Base-by-base conservation (phyloP, 2,113 vertebrate genomes). In the Anser cygnoides region DNA sequence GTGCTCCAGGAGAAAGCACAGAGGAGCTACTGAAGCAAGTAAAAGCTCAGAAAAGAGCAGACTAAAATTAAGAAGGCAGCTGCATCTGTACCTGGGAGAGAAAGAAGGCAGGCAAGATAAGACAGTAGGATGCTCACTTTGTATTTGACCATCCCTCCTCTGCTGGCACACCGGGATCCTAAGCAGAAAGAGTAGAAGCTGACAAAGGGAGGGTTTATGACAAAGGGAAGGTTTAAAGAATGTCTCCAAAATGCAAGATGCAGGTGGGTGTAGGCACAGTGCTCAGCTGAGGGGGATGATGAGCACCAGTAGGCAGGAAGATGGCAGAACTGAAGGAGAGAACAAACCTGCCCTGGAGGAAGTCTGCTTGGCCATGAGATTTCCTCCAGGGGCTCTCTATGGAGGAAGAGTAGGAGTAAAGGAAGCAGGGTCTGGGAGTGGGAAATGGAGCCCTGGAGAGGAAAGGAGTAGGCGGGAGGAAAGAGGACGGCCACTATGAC, bases 341-440 rank as follows among this genome's bases (percentile, higher is more conserved):
- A 93, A 82, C 35, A 80, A 85, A 82, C 29, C 21, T 73, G 55
- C 71, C 83, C 41, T 6, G 59, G 54, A 95, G 93, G 93, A 97
- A 96, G 41, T 9, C 35, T 33, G 44, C 63, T 46, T 50, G 78
- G 50, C 28, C 87, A 90, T 17, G 78, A 90, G 63, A 88, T 55
- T 95, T 96, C 85, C 96, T 95, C 84, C 75, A 41, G 44, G 79
- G 79, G 63, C 84, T 93, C 94, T 95, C 91, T n/a, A 19, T 6
- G 28, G 92, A 94, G 86, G 91, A 96, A 90, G 89, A 95, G 94
- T 46, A 93, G 87, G 92, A 95, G 89, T 81, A 95, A 92, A 93
- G 92, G 96, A 95, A 96, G 78, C 49, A 90, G 92, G 77, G 62
- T 67, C 65, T 84, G 50, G 28, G 58, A 93, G 44, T 41, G 63